phyloP scores from a whole-genome alignment of 2,888 invertebrate species.

The Troilus luridus region DNA sequence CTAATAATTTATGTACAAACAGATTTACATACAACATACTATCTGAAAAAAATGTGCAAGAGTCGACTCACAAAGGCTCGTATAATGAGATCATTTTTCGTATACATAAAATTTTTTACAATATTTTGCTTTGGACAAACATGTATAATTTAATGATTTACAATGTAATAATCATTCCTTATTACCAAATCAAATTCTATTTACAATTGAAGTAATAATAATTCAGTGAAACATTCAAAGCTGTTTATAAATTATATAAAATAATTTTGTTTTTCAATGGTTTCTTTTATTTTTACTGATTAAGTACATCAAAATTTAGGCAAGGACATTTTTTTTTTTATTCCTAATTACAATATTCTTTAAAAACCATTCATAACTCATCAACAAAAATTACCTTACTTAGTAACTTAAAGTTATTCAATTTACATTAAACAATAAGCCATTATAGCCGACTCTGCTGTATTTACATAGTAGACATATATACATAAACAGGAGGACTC shows the following conservation, averaged over 20 bases:
- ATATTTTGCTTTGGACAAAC: neutral
- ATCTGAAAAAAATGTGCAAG: slow-evolving; percentile 42
- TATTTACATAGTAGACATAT: slow-evolving; percentile 59
- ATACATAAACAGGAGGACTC: slow-evolving; percentile 20
- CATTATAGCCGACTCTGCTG: slow-evolving; percentile 50
- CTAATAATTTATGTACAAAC: slow-evolving; percentile 47
- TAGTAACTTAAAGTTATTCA: neutral
- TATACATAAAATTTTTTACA: slow-evolving; percentile 55
- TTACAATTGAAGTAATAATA: neutral
- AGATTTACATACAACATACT: slow-evolving; percentile 40
- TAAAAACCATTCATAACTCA: neutral
- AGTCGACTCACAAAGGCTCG: slow-evolving; percentile 49
- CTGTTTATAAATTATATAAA: neutral
- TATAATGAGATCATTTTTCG: slow-evolving; percentile 56
- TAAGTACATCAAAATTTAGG: neutral
- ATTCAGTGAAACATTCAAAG: neutral
- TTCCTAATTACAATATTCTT: neutral
- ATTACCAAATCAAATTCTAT: neutral
- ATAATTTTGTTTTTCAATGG: neutral
- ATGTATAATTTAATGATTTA: neutral
- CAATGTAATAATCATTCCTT: neutral
- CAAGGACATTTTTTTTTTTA: neutral
- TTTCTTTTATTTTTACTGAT: neutral
- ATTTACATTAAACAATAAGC: slow-evolving; percentile 50
- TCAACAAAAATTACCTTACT: neutral